phyloP scores from a whole-genome alignment of 2,888 invertebrate genomes.

The Troides helena region DNA sequence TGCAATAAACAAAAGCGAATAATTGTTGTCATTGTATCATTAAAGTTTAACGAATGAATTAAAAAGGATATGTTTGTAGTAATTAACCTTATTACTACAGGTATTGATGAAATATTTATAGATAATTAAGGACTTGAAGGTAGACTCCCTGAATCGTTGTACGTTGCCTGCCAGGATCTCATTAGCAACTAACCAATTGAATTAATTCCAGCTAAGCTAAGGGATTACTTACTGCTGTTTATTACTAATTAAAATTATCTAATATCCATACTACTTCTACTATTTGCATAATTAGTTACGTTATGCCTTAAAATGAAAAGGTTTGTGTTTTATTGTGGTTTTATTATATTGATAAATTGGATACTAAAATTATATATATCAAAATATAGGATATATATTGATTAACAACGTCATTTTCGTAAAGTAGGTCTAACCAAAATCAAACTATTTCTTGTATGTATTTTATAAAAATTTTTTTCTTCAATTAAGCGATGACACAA shows the following conservation, averaged over 20 bases:
- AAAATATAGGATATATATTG: no score
- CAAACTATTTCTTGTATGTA: no score
- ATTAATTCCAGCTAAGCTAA: slow-evolving; percentile 32
- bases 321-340: no score
- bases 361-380: no score
- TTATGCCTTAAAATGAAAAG: no score
- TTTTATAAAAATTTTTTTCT: no score
- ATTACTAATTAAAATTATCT: not conserved
- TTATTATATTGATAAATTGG: no score
- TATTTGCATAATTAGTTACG: no score
- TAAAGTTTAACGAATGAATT: not conserved
- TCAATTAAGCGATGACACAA: no score
- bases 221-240: slow-evolving; percentile 34
- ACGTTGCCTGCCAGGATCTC: slow-evolving; percentile 46
- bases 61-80: not conserved
- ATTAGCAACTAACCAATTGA: slow-evolving; percentile 47
- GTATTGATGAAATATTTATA: not conserved
- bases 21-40: not conserved
- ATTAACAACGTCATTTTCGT: no score
- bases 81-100: not conserved
- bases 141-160: slow-evolving; percentile 37
- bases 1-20: not conserved
- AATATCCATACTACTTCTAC: no score
- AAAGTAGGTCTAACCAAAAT: no score
- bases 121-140: not conserved